Percentiles rank a stretch among this genome's conserved stretches.
These are phyloP conservation scores for Aporophyla lueneburgensis DNA, from an alignment of 2,888 invertebrate species.

Conservation along the genomic window DNA sequence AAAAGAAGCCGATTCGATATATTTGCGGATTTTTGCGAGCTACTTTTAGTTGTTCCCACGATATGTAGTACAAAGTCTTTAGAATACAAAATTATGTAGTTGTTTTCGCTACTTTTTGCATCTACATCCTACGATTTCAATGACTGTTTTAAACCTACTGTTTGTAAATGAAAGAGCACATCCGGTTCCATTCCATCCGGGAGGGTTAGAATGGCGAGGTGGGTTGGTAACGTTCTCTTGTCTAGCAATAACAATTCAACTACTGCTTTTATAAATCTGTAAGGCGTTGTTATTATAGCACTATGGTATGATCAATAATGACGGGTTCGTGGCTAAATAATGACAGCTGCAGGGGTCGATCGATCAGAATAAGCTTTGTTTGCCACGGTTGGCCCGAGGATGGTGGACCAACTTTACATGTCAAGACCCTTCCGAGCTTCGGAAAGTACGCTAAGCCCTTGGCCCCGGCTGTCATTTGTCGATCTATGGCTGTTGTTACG, in stretches of 20 bases:
- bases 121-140: background rate
- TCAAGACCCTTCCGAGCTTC: no score
- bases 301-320: background rate
- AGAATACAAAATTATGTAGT: constrained; percentile 17
- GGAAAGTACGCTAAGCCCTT: no score
- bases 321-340: no score
- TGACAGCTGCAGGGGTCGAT: no score
- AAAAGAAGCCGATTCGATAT: constrained; percentile 23
- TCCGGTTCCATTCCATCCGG: background rate
- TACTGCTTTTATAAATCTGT: background rate
- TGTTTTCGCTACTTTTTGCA: background rate
- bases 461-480: no score
- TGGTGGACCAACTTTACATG: no score
- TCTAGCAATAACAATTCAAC: background rate
- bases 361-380: no score
- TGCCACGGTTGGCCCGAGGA: no score
- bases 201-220: background rate
- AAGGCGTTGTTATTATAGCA: background rate
- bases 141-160: background rate
- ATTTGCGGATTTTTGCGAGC: constrained; percentile 14
- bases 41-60: constrained; percentile 44
- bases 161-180: background rate
- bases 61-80: constrained; percentile 8
- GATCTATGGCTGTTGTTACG: no score
- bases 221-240: background rate